Conservation (phyloP, 2,113 vertebrate genomes). For the Malurus elegans region DNA sequence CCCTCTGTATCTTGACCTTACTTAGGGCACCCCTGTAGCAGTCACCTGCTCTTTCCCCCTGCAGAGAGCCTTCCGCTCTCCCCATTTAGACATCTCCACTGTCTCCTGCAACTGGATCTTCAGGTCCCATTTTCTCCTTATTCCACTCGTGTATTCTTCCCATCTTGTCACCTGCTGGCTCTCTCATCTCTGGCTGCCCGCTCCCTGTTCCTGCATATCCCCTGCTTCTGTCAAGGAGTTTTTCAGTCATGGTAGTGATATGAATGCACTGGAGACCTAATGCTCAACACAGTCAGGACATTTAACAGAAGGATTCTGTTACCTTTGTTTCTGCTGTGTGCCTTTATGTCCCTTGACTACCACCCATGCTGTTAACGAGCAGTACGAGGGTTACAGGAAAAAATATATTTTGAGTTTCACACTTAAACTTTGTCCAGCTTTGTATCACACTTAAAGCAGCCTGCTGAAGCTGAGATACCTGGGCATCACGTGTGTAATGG, state of each 20-base stretch:
- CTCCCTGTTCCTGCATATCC: neutral
- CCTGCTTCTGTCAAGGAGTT: neutral
- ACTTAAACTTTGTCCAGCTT: neutral
- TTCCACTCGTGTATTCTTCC: neutral
- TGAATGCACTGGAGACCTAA: neutral
- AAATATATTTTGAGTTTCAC: neutral
- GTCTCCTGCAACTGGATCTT: neutral
- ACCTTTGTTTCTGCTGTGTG: neutral
- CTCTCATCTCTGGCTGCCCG: neutral
- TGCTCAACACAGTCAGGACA: neutral
- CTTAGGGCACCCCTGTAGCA: neutral
- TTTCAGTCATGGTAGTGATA: neutral
- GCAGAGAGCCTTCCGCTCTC: neutral
- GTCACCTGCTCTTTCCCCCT: neutral
- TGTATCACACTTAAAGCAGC: neutral
- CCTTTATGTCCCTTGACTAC: neutral
- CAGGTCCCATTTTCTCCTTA: neutral
- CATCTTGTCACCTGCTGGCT: accelerated
- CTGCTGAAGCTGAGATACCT: neutral
- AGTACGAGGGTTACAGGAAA: neutral
- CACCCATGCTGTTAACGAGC: accelerated
- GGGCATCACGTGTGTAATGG: accelerated
- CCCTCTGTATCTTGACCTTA: neutral
- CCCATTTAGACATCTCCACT: neutral
- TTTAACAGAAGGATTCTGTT: neutral